Percentiles rank a stretch among this genome's conserved stretches.
These are phyloP conservation scores for Amphiprion percula DNA, from an alignment of 2,113 vertebrate species.

Conservation along the genomic window DNA sequence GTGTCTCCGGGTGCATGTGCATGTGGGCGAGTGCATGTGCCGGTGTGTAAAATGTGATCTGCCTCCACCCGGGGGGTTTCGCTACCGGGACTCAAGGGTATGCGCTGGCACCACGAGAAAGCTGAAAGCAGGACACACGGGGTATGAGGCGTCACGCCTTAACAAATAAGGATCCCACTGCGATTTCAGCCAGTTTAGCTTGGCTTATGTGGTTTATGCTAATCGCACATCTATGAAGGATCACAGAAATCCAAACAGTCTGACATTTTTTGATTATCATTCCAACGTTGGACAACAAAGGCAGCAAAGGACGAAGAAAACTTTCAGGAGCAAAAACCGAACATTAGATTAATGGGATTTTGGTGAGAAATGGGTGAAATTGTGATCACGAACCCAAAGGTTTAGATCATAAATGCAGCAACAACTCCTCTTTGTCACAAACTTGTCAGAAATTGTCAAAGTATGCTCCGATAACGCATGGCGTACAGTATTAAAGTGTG, in stretches of 20 bases:
- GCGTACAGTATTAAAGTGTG: constrained; percentile 16
- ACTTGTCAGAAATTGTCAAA: constrained; percentile 39
- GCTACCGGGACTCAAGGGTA: constrained; percentile 80
- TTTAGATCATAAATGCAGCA: constrained; percentile 43
- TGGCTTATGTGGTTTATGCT: constrained; percentile 77
- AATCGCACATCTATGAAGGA: constrained; percentile 73
- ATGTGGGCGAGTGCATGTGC: constrained; percentile 28
- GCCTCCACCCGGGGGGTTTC: constrained; percentile 61
- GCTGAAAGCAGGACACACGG: constrained; percentile 73
- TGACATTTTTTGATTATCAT: constrained; percentile 71
- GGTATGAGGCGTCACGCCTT: constrained; percentile 67
- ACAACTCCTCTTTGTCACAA: constrained; percentile 35
- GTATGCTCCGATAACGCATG: constrained; percentile 23
- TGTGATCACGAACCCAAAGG: constrained; percentile 1
- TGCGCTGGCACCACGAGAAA: constrained; percentile 55
- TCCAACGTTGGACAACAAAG: constrained; percentile 72
- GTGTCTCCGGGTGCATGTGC: constrained; percentile 26
- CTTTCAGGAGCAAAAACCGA: constrained; percentile 19
- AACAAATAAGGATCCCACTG: constrained; percentile 77
- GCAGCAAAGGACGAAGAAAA: constrained; percentile 66
- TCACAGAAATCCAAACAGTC: constrained; percentile 78
- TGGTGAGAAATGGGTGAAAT: background rate
- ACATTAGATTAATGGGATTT: background rate
- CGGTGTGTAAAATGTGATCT: constrained; percentile 58
- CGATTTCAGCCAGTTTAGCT: constrained; percentile 71